Conservation (phyloP, 1,140 invertebrate species). For the Drosophila yakuba region DNA sequence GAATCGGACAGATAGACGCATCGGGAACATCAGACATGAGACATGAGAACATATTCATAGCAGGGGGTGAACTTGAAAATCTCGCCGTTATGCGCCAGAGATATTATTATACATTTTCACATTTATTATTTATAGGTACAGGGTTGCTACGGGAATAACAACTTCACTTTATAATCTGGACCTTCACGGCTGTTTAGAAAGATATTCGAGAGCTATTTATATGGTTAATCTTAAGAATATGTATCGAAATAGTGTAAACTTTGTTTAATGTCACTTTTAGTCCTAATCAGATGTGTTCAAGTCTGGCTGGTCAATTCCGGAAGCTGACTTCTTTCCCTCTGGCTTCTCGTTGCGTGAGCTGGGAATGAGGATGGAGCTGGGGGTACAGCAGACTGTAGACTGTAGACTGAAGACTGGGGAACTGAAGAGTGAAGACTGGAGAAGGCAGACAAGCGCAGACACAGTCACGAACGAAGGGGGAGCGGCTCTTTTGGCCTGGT, state of each 20-base stretch:
- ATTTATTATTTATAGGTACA: slow-evolving; percentile 41
- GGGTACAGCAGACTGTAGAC: background rate
- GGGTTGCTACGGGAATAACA: background rate
- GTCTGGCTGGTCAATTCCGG: slow-evolving; percentile 7
- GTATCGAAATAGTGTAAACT: background rate
- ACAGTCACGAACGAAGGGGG: slow-evolving; percentile 20
- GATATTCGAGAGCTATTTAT: background rate
- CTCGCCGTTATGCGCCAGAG: slow-evolving; percentile 46
- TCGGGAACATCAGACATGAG: background rate
- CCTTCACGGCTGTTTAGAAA: background rate
- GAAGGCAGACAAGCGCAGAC: background rate
- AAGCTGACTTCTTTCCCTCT: slow-evolving; percentile 2
- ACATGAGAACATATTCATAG: slow-evolving; percentile 29
- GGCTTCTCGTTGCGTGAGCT: slow-evolving; percentile 17
- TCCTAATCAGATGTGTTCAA: background rate
- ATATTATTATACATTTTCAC: slow-evolving; percentile 55
- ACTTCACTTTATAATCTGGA: background rate
- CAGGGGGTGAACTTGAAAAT: slow-evolving; percentile 81
- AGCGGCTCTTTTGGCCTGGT: slow-evolving; percentile 18
- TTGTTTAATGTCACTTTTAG: slow-evolving; percentile 1
- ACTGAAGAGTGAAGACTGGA: background rate
- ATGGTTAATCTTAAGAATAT: background rate
- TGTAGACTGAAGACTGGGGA: background rate
- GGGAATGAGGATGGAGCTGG: background rate
- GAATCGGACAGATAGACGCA: background rate